A percentile compares a stretch with the other conserved stretches of the same genome.
phyloP scores from a whole-genome alignment of 2,888 invertebrate species.

The Nemotelus pantherinus region DNA sequence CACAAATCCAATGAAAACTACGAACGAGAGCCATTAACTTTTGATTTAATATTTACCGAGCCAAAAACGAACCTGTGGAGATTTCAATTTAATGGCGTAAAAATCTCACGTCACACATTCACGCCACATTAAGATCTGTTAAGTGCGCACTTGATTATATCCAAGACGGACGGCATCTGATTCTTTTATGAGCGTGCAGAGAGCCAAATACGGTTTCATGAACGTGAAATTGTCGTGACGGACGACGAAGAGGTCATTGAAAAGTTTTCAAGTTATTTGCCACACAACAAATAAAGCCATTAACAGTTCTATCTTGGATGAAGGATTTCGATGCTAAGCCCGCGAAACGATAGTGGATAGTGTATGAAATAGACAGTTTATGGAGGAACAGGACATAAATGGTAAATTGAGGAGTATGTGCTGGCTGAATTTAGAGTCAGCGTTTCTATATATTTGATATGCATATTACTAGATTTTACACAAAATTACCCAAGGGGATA shows the following conservation, averaged over 20 bases:
- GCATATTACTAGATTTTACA: no score
- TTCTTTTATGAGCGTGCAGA: conserved; percentile 24
- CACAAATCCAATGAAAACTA: no score
- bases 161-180: conserved; percentile 11
- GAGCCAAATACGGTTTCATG: background rate
- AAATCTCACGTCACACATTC: conserved; percentile 5
- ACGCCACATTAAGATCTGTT: conserved; percentile 26
- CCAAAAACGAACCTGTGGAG: no score
- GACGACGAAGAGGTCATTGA: conserved; percentile 31
- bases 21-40: no score
- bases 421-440: no score
- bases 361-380: background rate
- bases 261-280: conserved; percentile 46
- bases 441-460: no score
- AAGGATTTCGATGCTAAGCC: background rate
- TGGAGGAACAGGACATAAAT: background rate
- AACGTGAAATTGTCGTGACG: background rate
- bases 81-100: background rate
- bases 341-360: background rate
- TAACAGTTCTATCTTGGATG: conserved; percentile 37
- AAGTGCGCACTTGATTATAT: conserved; percentile 32
- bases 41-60: no score
- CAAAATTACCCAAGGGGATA: no score
- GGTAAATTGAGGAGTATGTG: no score
- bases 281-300: conserved; percentile 45